Evolutionary conservation across 2,888 invertebrate species (phyloP), one percentile per base, ranked within the genome.

Genomic region (Quadroppia sp.): DNA sequence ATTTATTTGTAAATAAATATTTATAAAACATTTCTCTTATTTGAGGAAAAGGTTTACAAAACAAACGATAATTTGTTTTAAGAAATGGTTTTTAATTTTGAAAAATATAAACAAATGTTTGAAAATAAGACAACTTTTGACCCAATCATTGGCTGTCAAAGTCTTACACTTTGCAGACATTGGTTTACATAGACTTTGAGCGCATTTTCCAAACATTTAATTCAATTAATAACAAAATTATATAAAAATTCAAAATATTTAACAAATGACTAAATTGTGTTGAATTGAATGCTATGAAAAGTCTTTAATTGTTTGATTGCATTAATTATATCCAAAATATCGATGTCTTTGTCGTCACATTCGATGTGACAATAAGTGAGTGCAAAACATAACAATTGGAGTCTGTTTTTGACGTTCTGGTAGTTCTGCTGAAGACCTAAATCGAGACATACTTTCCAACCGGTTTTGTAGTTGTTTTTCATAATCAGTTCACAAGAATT

Each of bases 401-500:
- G 79, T 75, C 82, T 83, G 20, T 81, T 81, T 48, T 78, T 76
- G 28, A 83, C 78, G 78, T 86, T 83, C 2, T 79, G 76, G 77
- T 83, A 86, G 53, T 84, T 82, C 61, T 83, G 82, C 76, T 83
- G 83, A 77, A 83, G 83, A 13, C 85, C 87, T 42, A 87, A 80
- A 75, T 83, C 81, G 69, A 84, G 81, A 75, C 85, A 85, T 9
- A 86, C 82, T 76, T 82, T 82, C 87, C 87, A 87, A 1, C 85
- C 85, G 9, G 82, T 80, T 36, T 84, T 81, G 79, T 85, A 84
- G 77, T 83, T 83, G 40, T 82, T 81, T 25, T 83, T 80, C 76
- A 86, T 84, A 75, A 87, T 81, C 76, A 83, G 83, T 61, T 82
- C 81, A 78, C 87, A 86, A 2, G 82, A 82, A 42, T 83, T 81